These are phyloP conservation scores for Hyposoter didymator DNA, from an alignment of 2,888 invertebrate species.

Conservation along the genomic window DNA sequence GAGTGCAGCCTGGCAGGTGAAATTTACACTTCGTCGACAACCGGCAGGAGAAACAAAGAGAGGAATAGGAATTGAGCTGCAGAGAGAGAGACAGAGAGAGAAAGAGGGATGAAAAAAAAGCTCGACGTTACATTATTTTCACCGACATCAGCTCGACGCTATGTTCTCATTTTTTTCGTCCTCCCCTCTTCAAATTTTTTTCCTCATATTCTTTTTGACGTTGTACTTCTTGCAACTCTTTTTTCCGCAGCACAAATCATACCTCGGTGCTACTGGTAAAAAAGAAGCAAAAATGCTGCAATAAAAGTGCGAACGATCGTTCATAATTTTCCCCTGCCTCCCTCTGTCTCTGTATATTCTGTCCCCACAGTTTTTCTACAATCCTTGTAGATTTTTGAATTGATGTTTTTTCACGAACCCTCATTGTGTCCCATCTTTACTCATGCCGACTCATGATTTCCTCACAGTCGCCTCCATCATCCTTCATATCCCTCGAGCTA, in stretches of 20 bases:
- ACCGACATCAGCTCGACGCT: constrained; percentile 74
- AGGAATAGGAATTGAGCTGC: background rate
- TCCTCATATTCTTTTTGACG: constrained; percentile 44
- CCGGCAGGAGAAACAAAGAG: constrained; percentile 64
- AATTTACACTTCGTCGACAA: constrained; percentile 75
- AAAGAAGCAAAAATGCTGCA: constrained; percentile 55
- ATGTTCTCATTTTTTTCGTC: constrained; percentile 40
- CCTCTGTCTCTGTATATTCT: background rate
- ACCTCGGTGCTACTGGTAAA: constrained; percentile 40
- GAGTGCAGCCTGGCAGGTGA: constrained; percentile 71
- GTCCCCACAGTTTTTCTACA: background rate
- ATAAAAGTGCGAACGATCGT: constrained; percentile 65
- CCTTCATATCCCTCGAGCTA: background rate
- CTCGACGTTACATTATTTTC: constrained; percentile 76
- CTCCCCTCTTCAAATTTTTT: constrained; percentile 33
- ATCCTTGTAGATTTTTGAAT: background rate
- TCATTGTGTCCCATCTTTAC: constrained; percentile 21
- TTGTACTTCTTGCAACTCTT: constrained; percentile 50
- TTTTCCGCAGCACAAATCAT: constrained; percentile 67
- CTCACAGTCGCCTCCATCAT: background rate
- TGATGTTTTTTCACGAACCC: constrained; percentile 40
- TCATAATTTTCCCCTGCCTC: constrained; percentile 54
- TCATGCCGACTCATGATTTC: background rate
- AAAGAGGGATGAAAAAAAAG: constrained; percentile 39
- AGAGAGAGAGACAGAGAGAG: constrained; percentile 14